Evolutionary conservation across 1,140 invertebrate species (phyloP).

Genomic region (Diabrotica undecimpunctata): DNA sequence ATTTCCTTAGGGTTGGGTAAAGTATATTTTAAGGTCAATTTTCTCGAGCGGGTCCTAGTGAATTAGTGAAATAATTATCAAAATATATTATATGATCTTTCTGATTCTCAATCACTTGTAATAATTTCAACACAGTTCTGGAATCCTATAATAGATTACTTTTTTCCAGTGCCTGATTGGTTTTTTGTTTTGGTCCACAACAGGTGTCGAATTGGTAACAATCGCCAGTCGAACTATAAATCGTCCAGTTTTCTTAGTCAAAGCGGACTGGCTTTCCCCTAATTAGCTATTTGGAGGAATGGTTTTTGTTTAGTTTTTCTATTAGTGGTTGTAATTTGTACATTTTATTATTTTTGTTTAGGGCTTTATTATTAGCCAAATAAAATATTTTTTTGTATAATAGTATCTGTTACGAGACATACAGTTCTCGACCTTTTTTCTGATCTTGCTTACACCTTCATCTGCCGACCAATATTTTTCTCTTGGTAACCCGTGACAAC

Average conservation of each 20-base stretch:
- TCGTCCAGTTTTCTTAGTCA: slow-evolving; percentile 20
- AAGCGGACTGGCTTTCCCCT: slow-evolving; percentile 20
- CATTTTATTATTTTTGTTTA: no score
- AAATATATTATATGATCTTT: slow-evolving; percentile 10
- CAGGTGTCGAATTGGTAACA: slow-evolving; percentile 13
- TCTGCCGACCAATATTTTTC: no score
- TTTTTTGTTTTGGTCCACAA: slow-evolving; percentile 7
- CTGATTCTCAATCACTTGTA: slow-evolving; percentile 7
- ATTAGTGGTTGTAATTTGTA: no score
- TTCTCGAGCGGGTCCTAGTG: slow-evolving; percentile 23
- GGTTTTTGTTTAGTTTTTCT: not conserved
- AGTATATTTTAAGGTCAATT: slow-evolving; percentile 24
- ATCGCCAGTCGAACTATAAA: slow-evolving; percentile 12
- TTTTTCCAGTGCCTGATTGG: not conserved
- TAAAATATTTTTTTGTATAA: no score
- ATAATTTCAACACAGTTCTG: not conserved
- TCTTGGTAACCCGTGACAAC: no score
- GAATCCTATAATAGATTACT: not conserved
- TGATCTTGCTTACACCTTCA: no score
- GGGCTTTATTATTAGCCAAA: no score
- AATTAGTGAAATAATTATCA: slow-evolving; percentile 14
- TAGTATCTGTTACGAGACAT: no score
- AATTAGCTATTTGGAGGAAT: slow-evolving; percentile 22
- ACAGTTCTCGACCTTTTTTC: no score
- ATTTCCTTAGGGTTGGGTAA: slow-evolving; percentile 11